Conservation (phyloP, 2,888 invertebrate genomes). For the Cheilosia impressa region DNA sequence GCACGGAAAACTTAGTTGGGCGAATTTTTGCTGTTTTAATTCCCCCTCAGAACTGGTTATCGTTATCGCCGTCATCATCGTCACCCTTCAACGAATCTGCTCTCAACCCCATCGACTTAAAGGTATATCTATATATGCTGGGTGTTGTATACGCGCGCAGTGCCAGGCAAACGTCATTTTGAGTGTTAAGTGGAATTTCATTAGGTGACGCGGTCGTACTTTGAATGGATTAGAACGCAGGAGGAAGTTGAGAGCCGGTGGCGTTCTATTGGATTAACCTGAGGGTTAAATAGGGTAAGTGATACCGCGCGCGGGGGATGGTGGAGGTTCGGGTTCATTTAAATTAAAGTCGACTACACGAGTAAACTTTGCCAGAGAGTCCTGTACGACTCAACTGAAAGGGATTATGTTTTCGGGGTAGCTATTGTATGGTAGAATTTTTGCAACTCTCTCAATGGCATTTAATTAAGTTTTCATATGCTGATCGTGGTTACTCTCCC, state of each 20-base stretch:
- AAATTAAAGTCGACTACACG: slow-evolving; percentile 42
- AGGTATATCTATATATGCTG: slow-evolving; percentile 42
- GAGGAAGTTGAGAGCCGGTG: slow-evolving; percentile 7
- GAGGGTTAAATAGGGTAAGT: slow-evolving; percentile 39
- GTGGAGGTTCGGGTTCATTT: slow-evolving; percentile 44
- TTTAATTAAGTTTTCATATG: slow-evolving; percentile 51
- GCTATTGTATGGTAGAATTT: slow-evolving; percentile 4
- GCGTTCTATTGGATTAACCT: slow-evolving; percentile 64
- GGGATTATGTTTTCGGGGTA: slow-evolving; percentile 11
- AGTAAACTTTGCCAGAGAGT: slow-evolving; percentile 48
- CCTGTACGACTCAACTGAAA: slow-evolving; percentile 13
- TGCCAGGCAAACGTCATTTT: slow-evolving; percentile 64
- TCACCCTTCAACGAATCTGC: slow-evolving; percentile 5
- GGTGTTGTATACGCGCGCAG: neutral
- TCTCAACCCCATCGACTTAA: slow-evolving; percentile 41
- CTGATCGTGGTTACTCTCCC: slow-evolving; percentile 9
- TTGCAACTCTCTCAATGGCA: slow-evolving; percentile 35
- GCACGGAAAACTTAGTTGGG: slow-evolving; percentile 47
- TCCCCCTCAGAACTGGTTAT: neutral
- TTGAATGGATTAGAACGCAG: slow-evolving; percentile 62
- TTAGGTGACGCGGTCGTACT: slow-evolving; percentile 72
- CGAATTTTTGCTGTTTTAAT: slow-evolving; percentile 33
- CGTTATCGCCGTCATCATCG: neutral
- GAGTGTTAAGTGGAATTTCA: slow-evolving; percentile 75
- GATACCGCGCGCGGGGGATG: neutral